Evolutionary conservation across 2,888 invertebrate species (phyloP), one percentile per base, ranked within the genome.

Genomic region (Danaus chrysippus): DNA sequence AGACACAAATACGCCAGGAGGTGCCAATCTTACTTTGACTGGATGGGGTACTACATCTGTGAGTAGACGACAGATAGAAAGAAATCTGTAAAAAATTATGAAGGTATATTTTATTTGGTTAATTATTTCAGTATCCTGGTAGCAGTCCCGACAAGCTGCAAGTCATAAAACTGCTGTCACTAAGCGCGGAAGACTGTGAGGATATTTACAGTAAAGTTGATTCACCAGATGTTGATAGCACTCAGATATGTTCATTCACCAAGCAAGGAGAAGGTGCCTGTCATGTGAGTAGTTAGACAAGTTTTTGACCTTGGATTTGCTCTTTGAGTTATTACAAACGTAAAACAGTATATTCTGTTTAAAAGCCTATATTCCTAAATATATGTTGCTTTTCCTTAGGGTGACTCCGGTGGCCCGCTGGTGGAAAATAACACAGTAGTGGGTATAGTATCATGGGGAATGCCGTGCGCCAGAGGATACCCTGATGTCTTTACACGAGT

Each of bases 201-300:
- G 68, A 77, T 3, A 80, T 86, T 56, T 85, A 87, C 72, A 73
- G 60, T 13, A 67, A 72, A 10, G 85, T 90, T 67, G 19, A 23
- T 6, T 19, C 60, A 10, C 88, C 91, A 68, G 86, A 86, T 0
- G 87, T 93, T 0, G 86, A 79, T 68, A 82, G 82, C 3, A 77
- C 82, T 0, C 92, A 93, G 75, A 91, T 93, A 68, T 94, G 93
- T 71, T 92, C 93, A 0, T 78, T 92, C n/a, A 93, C 92, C 42
- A 90, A 83, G 71, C 73, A 76, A 54, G 93, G 93, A 0, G 92
- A 93, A 81, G 93, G 93, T 0, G 93, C 93, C 67, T 93, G 93
- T 71, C 92, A 93, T 72, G 93, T 93, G 74, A 91, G 92, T 83
- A 17, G 15, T 17, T 49, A 17, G 13, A n/a, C 6, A 46, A 44